phyloP scores from a whole-genome alignment of 2,113 vertebrate genomes.

The Phyllostomus hastatus region DNA sequence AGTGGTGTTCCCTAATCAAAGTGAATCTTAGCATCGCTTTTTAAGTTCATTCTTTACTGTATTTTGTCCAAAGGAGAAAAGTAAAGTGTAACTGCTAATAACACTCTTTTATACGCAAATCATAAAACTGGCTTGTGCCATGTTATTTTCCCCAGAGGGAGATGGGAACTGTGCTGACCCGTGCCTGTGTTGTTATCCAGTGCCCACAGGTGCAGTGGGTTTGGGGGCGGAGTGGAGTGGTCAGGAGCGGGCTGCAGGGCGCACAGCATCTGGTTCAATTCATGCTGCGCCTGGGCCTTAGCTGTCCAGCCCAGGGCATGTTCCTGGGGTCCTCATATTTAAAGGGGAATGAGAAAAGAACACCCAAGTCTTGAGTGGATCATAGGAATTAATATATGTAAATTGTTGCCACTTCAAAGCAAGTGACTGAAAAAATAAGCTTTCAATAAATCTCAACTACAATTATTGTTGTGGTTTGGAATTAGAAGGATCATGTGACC shows the following conservation, averaged over 20 bases:
- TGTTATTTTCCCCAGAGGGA: not conserved
- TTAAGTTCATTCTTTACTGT: not conserved
- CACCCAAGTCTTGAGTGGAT: not conserved
- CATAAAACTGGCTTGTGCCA: not conserved
- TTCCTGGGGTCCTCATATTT: not conserved
- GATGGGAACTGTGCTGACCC: not conserved
- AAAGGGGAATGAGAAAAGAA: not conserved
- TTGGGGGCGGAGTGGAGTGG: accelerated
- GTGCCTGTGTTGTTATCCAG: not conserved
- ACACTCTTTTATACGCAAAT: not conserved
- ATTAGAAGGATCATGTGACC: not conserved
- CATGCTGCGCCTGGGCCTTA: not conserved
- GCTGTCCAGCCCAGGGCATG: not conserved
- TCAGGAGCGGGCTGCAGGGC: not conserved
- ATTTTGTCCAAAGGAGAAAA: not conserved
- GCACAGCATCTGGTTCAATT: not conserved
- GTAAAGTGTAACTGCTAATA: not conserved
- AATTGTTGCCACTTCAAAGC: not conserved
- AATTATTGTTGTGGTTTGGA: not conserved
- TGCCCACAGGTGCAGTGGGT: not conserved
- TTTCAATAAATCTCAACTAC: not conserved
- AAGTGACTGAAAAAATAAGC: not conserved
- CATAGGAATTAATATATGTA: not conserved
- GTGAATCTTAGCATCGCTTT: not conserved
- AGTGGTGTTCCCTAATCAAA: not conserved